Evolutionary conservation across 2,797 vertebrate species (phyloP).

Genomic region (Lagocephalus sceleratus): DNA sequence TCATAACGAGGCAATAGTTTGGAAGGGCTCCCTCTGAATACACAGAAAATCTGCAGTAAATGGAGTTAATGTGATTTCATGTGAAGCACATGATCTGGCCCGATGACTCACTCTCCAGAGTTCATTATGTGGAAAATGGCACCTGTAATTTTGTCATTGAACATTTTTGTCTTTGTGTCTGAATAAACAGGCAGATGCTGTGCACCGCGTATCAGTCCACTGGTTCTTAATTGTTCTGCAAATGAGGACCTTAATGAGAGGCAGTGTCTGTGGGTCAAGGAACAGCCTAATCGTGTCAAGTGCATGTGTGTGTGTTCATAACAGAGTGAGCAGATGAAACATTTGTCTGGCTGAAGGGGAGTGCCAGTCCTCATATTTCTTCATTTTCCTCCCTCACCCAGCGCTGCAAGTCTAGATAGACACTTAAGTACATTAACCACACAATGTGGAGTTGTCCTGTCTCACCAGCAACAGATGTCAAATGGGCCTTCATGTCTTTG

Average conservation of each 20-base stretch:
- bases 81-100: neutral
- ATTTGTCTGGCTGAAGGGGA: constrained; percentile 61
- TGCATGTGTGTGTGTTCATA: constrained; percentile 39
- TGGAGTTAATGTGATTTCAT: no score
- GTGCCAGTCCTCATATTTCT: constrained; percentile 65
- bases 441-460: constrained; percentile 65
- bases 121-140: constrained; percentile 1
- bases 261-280: constrained; percentile 72
- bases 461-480: constrained; percentile 64
- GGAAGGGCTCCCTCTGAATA: constrained; percentile 22
- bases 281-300: constrained; percentile 76
- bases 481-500: constrained; percentile 29
- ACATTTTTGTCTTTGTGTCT: constrained; percentile 31
- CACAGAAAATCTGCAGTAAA: neutral
- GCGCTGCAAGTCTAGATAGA: constrained; percentile 57
- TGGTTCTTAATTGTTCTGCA: constrained; percentile 73
- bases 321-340: constrained; percentile 64
- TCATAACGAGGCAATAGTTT: constrained; percentile 45
- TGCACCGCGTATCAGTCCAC: constrained; percentile 72
- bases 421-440: constrained; percentile 59
- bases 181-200: constrained; percentile 75
- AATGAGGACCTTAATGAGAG: constrained; percentile 78
- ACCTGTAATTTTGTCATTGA: neutral
- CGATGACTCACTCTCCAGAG: neutral
- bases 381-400: constrained; percentile 52